A percentile compares a stretch with the other conserved stretches of the same genome.
These are phyloP conservation scores for Pangasius macronema DNA, from an alignment of 2,797 vertebrate genomes.

Conservation along the genomic window DNA sequence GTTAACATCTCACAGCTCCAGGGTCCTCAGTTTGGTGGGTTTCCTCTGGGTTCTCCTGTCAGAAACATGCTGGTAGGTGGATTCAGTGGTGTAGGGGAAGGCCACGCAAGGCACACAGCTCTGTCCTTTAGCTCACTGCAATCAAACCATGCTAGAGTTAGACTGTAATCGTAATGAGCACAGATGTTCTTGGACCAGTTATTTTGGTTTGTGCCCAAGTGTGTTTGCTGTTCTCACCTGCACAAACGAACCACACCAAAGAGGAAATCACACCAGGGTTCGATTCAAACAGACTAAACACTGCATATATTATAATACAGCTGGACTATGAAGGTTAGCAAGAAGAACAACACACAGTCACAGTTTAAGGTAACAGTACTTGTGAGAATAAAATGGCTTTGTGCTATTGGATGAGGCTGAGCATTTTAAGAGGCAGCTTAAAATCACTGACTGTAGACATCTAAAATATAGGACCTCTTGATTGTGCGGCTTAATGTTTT, in stretches of 20 bases:
- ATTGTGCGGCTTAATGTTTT: background rate
- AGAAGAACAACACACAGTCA: too few relatives aligned
- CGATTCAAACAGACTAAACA: background rate
- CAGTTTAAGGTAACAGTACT: background rate
- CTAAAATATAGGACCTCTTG: background rate
- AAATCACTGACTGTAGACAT: background rate
- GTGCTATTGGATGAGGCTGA: background rate
- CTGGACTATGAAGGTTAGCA: too few relatives aligned
- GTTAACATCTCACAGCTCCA: background rate
- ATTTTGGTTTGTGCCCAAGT: background rate
- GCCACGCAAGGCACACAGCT: background rate
- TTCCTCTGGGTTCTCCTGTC: background rate
- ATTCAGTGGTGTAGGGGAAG: background rate
- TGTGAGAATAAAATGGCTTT: background rate
- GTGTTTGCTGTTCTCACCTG: background rate
- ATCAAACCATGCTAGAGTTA: background rate
- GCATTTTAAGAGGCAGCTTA: background rate
- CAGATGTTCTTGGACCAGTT: background rate
- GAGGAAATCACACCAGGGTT: background rate
- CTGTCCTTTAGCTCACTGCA: background rate
- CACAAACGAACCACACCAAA: background rate
- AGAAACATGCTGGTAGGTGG: background rate
- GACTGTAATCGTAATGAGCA: background rate
- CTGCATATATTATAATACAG: background rate
- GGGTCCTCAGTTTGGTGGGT: background rate